Evolutionary conservation across 2,797 vertebrate genomes (phyloP).

Genomic region (Rhinoraja longicauda): DNA sequence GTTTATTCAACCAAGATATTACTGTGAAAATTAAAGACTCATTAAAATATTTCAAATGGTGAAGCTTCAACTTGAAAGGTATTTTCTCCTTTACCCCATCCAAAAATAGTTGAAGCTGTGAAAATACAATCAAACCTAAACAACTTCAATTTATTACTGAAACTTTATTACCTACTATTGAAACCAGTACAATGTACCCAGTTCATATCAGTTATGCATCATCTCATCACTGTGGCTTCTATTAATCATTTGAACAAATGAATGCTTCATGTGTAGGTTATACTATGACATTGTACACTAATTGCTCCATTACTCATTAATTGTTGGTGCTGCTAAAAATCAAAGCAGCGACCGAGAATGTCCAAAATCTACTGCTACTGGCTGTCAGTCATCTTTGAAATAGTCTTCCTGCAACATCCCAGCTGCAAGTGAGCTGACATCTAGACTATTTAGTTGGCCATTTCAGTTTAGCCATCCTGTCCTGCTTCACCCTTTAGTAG

Average conservation of each 20-base stretch:
- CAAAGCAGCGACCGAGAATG: background rate
- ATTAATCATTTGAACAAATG: background rate
- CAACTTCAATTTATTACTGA: background rate
- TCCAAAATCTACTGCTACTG: background rate
- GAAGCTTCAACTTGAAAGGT: constrained; percentile 35
- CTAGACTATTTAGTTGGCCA: background rate
- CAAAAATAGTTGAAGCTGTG: background rate
- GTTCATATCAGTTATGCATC: background rate
- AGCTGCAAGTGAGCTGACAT: background rate
- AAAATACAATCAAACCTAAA: background rate
- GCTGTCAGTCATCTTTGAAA: background rate
- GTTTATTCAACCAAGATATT: constrained; percentile 44
- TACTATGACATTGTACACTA: background rate
- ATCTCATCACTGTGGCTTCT: background rate
- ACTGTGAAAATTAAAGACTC: constrained; percentile 41
- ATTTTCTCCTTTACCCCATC: constrained; percentile 11
- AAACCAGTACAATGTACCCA: background rate
- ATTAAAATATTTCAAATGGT: constrained; percentile 37
- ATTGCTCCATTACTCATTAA: background rate
- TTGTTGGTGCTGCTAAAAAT: background rate
- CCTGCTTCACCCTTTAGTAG: background rate
- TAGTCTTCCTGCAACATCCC: background rate
- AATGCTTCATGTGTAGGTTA: background rate
- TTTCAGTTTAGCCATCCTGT: background rate
- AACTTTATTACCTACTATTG: background rate